Percentiles rank a stretch among this genome's conserved stretches.
Conservation (phyloP, 2,888 invertebrate species). For the Caenorhabditis drosophilae region DNA sequence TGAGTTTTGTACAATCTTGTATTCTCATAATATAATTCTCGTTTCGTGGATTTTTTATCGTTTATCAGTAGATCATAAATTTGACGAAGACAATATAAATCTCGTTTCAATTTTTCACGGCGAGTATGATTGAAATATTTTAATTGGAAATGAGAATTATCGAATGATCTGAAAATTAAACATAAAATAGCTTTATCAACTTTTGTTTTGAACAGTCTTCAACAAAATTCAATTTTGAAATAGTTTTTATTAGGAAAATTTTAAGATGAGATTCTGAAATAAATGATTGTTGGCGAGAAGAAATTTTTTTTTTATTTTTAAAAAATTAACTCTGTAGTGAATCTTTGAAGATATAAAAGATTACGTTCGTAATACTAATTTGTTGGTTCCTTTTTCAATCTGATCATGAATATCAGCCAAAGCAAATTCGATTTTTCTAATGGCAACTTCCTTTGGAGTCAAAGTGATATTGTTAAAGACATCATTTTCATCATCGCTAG, state of each 20-base stretch:
- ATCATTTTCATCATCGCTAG: constrained; percentile 10
- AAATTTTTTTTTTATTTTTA: too few relatives aligned
- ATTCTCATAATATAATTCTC: constrained; percentile 59
- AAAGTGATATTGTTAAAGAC: too few relatives aligned
- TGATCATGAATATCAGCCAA: constrained; percentile 18
- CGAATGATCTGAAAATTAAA: constrained; percentile 21
- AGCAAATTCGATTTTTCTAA: constrained; percentile 26
- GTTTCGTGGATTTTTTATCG: constrained; percentile 39
- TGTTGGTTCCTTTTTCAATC: constrained; percentile 5
- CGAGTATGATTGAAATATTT: background rate
- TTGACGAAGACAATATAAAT: constrained; percentile 41
- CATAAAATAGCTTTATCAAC: background rate
- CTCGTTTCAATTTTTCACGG: constrained; percentile 21
- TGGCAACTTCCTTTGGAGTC: constrained; percentile 12
- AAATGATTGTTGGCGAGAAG: too few relatives aligned
- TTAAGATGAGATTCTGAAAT: too few relatives aligned
- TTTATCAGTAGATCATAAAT: constrained; percentile 37
- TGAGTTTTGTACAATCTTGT: constrained; percentile 52
- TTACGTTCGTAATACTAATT: constrained; percentile 14
- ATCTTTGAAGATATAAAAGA: constrained; percentile 2
- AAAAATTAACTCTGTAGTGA: too few relatives aligned
- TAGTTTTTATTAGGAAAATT: too few relatives aligned
- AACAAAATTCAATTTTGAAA: too few relatives aligned
- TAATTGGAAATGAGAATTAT: constrained; percentile 13
- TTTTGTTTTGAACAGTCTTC: background rate